Evolutionary conservation across 2,797 vertebrate species (phyloP), one percentile per base, ranked within the genome.

Genomic region (Eremophila alpestris): DNA sequence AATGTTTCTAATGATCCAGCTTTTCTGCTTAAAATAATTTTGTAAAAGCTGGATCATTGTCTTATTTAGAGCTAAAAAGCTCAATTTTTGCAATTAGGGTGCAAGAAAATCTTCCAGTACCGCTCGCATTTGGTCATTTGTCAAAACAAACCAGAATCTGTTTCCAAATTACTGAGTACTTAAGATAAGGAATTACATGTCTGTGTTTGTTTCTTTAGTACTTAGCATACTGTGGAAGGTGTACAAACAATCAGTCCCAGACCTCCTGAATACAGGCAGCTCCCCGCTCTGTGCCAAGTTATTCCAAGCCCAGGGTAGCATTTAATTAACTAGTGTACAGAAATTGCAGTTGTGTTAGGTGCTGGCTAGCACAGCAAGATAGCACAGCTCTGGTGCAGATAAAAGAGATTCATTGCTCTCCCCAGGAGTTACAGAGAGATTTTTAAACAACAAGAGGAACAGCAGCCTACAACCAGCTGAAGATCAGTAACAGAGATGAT

Each of bases 121-220:
- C 4, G 9, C n/a, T 91, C 63, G 64, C 3, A 7, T 68, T 80
- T 92, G 84, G 82, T 77, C 60, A 77, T 63, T 87, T 87, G 92
- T 78, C 85, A 89, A 82, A 86, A 71, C 58, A 93, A 93, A 94
- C 43, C 48, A 82, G 79, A 79, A 67, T 73, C 82, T 95, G 36
- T 65, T 79, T 82, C 48, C 76, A 87, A 89, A 89, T 65, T 90
- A 91, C 60, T 10, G 8, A 77, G 26, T 56, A 74, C 58, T 90
- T 77, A 70, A 83, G 79, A 91, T 64, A 11, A 62, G 62, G 65
- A 65, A 62, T 49, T 41, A 48, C 40, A n/a, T 15, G 45, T 81
- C 73, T 80, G 30, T 77, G 48, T 87, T 80, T 85, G 38, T 87
- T 89, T 77, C 68, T 89, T 77, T 49, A 59, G 60, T 32, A 75